Base-by-base conservation (phyloP, 2,888 invertebrate species). In the Blomia tropicalis region DNA sequence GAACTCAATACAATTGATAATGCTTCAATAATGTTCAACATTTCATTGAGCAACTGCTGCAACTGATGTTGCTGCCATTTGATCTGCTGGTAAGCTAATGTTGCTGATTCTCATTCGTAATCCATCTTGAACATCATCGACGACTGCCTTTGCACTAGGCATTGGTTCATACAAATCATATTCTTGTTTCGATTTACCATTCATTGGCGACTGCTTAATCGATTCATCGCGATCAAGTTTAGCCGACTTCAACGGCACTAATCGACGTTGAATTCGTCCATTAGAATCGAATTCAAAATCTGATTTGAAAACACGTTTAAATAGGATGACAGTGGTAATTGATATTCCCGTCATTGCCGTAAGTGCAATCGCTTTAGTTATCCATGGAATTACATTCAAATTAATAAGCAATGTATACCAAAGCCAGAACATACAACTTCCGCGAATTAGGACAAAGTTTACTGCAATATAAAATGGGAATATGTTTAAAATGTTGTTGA, bases 331-430 rank as follows among this genome's bases (percentile, higher is more conserved):
- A 44, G 11, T 44, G 3, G 44, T 43, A 25, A 27, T 43, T 11
- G 30, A 47, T 19, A 60, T 60, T 2, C 60, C 44, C 17, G 23
- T 30, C 44, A 60, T 43, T 11, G 60, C 23, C 11, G 51, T 51
- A 22, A 60, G n/a, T 1, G 60, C 60, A 43, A 51, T 60, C 27
- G 29, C n/a, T 30, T 43, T 60, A 7, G 60, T 43, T 4, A 60
- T 51, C 1, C 11, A 30, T 14, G 44, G 44, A 23, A 60, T 11
- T 5, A 27, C 17, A 22, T 23, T 5, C 11, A 60, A 19, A 23
- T 30, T 25, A 25, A 25, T 11, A 11, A 60, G 11, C 17, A 60
- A 27, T 23, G 60, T 60, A 17, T 44, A 27, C 60, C 60, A 60
- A 11, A 60, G 60, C 22, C 60, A 58, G 17, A 60, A 25, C 60